Percentiles rank a stretch among this genome's conserved stretches.
These are phyloP conservation scores for Gallinago nigripennis DNA, from an alignment of 2,797 vertebrate genomes.

Conservation along the genomic window DNA sequence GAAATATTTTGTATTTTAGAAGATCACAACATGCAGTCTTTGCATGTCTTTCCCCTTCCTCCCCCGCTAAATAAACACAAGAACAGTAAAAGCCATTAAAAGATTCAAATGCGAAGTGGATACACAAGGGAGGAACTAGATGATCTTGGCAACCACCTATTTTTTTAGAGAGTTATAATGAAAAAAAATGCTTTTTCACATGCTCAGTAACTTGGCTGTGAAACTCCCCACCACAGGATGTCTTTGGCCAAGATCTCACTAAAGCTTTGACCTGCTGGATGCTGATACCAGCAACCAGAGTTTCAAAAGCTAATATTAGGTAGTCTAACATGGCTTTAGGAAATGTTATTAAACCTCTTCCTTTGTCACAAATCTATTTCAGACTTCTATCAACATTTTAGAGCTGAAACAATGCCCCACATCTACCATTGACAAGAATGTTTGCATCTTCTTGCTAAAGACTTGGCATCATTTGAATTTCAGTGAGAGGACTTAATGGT, in stretches of 20 bases:
- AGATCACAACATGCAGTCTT: not conserved
- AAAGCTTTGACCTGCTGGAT: not conserved
- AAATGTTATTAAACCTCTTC: not conserved
- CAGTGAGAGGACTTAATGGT: not conserved
- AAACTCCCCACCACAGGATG: fast-evolving
- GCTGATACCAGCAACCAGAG: not conserved
- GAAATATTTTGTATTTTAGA: not conserved
- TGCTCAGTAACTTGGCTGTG: not conserved
- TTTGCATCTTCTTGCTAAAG: not conserved
- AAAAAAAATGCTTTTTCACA: not conserved
- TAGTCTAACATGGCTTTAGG: not conserved
- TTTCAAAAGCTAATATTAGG: not conserved
- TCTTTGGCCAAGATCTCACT: not conserved
- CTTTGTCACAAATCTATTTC: not conserved
- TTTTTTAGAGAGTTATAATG: not conserved
- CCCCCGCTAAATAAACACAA: not conserved
- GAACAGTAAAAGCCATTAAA: not conserved
- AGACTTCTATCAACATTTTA: not conserved
- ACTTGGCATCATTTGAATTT: not conserved
- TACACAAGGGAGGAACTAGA: not conserved
- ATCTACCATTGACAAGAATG: not conserved
- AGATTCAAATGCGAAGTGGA: not conserved
- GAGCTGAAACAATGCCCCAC: not conserved
- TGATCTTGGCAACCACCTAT: not conserved
- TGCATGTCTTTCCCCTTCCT: not conserved